Percentiles rank a stretch among this genome's conserved stretches.
These are phyloP conservation scores for Volucella inflata DNA, from an alignment of 2,888 invertebrate genomes.

Conservation along the genomic window DNA sequence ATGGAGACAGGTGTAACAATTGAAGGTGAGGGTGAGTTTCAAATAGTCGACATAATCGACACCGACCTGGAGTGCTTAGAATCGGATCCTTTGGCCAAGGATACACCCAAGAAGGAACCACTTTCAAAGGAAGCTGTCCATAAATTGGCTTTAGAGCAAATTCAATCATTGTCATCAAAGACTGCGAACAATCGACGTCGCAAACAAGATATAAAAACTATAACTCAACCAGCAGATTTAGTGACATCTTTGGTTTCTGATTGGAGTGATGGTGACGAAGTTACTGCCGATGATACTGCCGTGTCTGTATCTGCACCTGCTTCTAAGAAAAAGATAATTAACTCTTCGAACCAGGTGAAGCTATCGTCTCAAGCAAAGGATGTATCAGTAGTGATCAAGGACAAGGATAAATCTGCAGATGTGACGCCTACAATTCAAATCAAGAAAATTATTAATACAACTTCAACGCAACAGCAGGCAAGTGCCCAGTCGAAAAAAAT, in stretches of 20 bases:
- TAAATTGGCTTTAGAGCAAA: constrained; percentile 82
- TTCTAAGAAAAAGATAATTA: constrained; percentile 35
- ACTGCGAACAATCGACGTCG: constrained; percentile 76
- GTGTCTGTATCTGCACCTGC: background rate
- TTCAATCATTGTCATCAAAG: constrained; percentile 77
- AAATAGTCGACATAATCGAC: constrained; percentile 81
- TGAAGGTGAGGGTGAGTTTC: constrained; percentile 82
- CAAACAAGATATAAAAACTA: constrained; percentile 77
- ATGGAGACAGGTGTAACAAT: constrained; percentile 79
- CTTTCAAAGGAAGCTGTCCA: constrained; percentile 80
- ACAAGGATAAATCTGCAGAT: constrained; percentile 31
- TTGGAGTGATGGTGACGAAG: constrained; percentile 82
- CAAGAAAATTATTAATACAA: constrained; percentile 32
- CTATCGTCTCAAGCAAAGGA: background rate
- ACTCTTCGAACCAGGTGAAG: background rate
- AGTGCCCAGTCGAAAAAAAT: constrained; percentile 39
- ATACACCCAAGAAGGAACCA: constrained; percentile 21
- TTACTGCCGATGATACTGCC: constrained; percentile 20
- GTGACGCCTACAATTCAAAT: background rate
- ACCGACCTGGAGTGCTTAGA: constrained; percentile 77
- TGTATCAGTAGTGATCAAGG: constrained; percentile 32
- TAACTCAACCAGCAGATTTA: constrained; percentile 78
- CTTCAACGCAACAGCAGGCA: background rate
- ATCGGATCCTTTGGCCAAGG: constrained; percentile 44
- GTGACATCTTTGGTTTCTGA: constrained; percentile 81